These are phyloP conservation scores for Platerodrilus igneus DNA, from an alignment of 2,888 invertebrate genomes.

Conservation along the genomic window DNA sequence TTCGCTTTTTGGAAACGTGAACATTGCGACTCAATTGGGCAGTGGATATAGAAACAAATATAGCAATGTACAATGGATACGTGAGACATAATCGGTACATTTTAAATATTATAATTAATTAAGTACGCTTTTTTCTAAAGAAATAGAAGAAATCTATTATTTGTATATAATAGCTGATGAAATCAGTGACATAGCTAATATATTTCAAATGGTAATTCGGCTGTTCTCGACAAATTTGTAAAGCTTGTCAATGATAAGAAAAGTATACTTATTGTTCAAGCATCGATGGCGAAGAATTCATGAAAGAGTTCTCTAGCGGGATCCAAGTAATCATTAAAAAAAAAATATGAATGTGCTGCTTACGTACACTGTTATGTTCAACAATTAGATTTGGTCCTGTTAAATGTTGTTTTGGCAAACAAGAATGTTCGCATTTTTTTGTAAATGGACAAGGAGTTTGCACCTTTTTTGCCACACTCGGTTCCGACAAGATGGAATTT, in stretches of 20 bases:
- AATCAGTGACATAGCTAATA: slow-evolving; percentile 27
- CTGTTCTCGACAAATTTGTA: slow-evolving; percentile 20
- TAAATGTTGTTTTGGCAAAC: no score
- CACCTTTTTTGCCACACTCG: no score
- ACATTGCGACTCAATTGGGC: slow-evolving; percentile 21
- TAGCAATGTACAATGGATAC: slow-evolving; percentile 20
- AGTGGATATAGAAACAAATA: no score
- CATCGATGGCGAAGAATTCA: slow-evolving; percentile 31
- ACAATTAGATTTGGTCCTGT: no score
- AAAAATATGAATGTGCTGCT: no score
- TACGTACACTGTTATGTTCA: no score
- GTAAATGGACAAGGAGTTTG: no score
- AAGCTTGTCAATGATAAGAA: slow-evolving; percentile 5
- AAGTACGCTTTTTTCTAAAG: slow-evolving; percentile 33
- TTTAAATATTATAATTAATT: slow-evolving; percentile 35
- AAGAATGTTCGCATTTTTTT: no score
- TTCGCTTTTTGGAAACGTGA: slow-evolving; percentile 17
- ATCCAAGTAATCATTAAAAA: no score
- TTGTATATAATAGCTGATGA: slow-evolving; percentile 12
- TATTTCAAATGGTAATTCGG: slow-evolving; percentile 22
- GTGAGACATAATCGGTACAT: slow-evolving; percentile 29
- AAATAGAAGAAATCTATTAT: slow-evolving; percentile 22
- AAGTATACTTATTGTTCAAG: slow-evolving; percentile 31
- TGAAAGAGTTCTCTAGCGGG: no score
- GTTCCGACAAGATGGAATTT: no score